Evolutionary conservation across 2,113 vertebrate species (phyloP).

Genomic region (Anoura caudifer): DNA sequence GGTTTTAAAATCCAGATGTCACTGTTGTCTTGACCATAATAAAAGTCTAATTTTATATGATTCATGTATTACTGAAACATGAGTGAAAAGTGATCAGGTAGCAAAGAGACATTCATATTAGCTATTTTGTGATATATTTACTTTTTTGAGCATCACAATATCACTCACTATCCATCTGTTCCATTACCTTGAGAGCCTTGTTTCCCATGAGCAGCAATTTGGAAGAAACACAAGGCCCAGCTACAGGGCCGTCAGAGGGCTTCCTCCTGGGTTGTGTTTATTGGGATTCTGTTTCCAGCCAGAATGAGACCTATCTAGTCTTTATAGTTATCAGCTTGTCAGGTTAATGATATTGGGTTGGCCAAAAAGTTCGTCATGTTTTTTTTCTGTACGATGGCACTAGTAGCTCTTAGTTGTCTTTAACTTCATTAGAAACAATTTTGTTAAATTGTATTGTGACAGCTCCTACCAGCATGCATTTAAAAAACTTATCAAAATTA

Average conservation of each 20-base stretch:
- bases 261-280: not conserved
- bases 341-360: not conserved
- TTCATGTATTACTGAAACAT: not conserved
- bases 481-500: too few relatives aligned
- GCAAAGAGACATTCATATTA: not conserved
- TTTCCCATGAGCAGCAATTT: not conserved
- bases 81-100: not conserved
- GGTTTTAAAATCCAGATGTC: not conserved
- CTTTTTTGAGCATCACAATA: not conserved
- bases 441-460: too few relatives aligned
- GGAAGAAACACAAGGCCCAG: not conserved
- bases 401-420: too few relatives aligned
- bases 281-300: not conserved
- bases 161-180: not conserved
- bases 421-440: too few relatives aligned
- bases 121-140: not conserved
- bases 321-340: not conserved
- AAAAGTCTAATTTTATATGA: not conserved
- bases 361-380: too few relatives aligned
- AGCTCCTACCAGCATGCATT: too few relatives aligned
- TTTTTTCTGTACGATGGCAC: too few relatives aligned
- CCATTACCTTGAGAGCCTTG: rapidly evolving
- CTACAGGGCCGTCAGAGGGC: rapidly evolving
- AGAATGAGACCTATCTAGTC: not conserved
- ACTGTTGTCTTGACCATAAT: not conserved